A percentile compares a stretch with the other conserved stretches of the same genome.
These are phyloP conservation scores for Drosophila gaucha DNA, from an alignment of 2,888 invertebrate genomes.

Conservation along the genomic window DNA sequence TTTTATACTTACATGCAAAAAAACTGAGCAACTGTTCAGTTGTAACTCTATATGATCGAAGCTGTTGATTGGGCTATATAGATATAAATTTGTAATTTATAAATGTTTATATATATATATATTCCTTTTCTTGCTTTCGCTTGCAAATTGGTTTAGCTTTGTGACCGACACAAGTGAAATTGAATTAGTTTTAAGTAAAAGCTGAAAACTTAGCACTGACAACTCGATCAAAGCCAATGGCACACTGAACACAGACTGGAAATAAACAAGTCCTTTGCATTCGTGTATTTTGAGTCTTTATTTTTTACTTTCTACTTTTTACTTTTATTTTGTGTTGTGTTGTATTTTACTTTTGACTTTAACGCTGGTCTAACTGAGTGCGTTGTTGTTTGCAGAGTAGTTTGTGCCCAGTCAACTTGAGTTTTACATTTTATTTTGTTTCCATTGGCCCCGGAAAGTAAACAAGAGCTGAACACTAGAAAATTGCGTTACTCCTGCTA, in stretches of 20 bases:
- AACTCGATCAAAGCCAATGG: constrained; percentile 55
- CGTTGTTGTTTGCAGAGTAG: constrained; percentile 30
- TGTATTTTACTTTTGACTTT: constrained; percentile 27
- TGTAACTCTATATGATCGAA: constrained; percentile 9
- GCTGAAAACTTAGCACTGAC: constrained; percentile 53
- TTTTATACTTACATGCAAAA: constrained; percentile 56
- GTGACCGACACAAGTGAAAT: constrained; percentile 62
- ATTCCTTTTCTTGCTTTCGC: constrained; percentile 22
- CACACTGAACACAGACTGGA: constrained; percentile 28
- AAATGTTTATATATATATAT: background rate
- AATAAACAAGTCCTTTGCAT: constrained; percentile 42
- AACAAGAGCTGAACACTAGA: constrained; percentile 41
- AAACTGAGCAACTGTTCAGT: constrained; percentile 35
- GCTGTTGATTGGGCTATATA: constrained; percentile 8
- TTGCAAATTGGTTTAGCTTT: constrained; percentile 64
- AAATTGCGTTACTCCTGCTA: constrained; percentile 42
- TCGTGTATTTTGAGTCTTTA: constrained; percentile 23
- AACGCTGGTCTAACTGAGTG: constrained; percentile 18
- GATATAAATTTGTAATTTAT: background rate
- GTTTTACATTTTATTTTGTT: constrained; percentile 33
- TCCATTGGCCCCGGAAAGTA: constrained; percentile 27
- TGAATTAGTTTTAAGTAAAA: constrained; percentile 57
- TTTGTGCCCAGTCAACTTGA: constrained; percentile 45
- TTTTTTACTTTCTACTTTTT: background rate
- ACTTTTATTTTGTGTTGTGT: constrained; percentile 12